phyloP scores from a whole-genome alignment of 53 echinoderm and acorn worm species.

The Stichopus horrens region DNA sequence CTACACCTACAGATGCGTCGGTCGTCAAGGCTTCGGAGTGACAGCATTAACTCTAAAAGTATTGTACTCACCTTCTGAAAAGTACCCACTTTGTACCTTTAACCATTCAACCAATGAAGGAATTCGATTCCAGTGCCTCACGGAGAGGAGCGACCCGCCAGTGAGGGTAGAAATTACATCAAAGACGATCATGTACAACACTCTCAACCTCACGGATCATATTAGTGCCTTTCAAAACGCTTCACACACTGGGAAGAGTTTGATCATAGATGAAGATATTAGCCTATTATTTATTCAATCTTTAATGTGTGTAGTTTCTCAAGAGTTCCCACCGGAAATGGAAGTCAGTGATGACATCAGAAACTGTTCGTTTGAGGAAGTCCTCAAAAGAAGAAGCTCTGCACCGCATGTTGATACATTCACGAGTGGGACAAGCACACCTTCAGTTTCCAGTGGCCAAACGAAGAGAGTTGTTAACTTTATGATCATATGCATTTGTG shows the following conservation, averaged over 20 bases:
- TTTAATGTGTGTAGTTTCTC: background rate
- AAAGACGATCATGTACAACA: no score
- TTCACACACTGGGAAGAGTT: no score
- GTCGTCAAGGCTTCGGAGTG: background rate
- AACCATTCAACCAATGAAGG: background rate
- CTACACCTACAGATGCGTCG: background rate
- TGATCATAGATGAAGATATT: no score
- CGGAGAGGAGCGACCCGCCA: background rate
- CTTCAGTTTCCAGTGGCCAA: no score
- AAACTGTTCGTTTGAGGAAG: background rate
- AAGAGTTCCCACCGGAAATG: background rate
- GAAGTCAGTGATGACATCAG: background rate
- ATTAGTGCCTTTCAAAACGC: no score
- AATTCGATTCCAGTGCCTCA: background rate
- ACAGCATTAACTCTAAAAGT: background rate
- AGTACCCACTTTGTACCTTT: background rate
- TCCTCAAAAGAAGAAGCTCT: no score
- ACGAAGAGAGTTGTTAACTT: no score
- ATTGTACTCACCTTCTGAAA: background rate
- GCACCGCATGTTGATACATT: no score
- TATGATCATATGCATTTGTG: no score
- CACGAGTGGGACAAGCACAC: no score
- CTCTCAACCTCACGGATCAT: no score
- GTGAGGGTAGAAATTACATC: background rate
- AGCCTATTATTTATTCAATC: no score